These are phyloP conservation scores for Drosophila buzzatii DNA, from an alignment of 2,888 invertebrate genomes.

Conservation along the genomic window DNA sequence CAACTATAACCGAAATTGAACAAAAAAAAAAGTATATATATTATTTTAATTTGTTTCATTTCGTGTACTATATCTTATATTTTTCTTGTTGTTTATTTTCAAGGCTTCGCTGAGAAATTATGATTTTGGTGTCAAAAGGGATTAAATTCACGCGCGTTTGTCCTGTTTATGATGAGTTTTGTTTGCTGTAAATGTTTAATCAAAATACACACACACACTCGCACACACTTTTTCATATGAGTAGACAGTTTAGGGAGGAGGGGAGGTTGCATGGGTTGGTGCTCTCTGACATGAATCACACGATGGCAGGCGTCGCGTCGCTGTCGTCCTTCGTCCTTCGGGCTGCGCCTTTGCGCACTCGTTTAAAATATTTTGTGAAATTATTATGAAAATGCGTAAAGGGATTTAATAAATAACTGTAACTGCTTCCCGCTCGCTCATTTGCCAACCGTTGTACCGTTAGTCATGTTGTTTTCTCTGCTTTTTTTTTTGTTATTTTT, in stretches of 20 bases:
- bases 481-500: constrained; percentile 13
- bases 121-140: constrained; percentile 84
- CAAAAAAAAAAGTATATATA: too few species aligned
- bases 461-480: constrained; percentile 50
- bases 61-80: constrained; percentile 38
- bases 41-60: constrained; percentile 41
- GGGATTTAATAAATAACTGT: constrained; percentile 85
- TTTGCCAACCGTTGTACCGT: constrained; percentile 53
- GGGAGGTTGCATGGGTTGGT: constrained; percentile 12
- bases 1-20: neutral
- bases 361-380: constrained; percentile 82
- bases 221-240: neutral
- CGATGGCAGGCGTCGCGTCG: constrained; percentile 61
- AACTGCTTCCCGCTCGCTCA: constrained; percentile 75
- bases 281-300: constrained; percentile 74
- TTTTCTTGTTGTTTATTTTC: constrained; percentile 23
- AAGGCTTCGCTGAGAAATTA: constrained; percentile 60
- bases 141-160: constrained; percentile 82
- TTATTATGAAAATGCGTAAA: constrained; percentile 84
- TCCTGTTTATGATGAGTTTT: constrained; percentile 76
- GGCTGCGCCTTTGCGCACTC: constrained; percentile 33
- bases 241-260: neutral
- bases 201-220: constrained; percentile 33
- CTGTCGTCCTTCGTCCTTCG: constrained; percentile 20
- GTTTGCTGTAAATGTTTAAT: constrained; percentile 64